Evolutionary conservation across 92 coral and sea anemone species (phyloP).

Genomic region (Parazoanthus swiftii): DNA sequence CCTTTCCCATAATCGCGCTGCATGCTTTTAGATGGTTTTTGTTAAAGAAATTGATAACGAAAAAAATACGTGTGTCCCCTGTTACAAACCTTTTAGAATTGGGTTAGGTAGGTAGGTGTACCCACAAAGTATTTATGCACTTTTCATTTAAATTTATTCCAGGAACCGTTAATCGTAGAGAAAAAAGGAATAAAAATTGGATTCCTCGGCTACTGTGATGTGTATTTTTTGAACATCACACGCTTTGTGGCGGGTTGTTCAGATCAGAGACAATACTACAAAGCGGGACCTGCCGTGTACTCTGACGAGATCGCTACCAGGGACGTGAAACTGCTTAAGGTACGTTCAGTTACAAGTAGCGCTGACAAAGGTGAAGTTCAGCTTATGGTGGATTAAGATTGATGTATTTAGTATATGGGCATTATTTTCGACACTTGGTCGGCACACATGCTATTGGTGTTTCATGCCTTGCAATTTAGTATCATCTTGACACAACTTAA

Average conservation of each 20-base stretch:
- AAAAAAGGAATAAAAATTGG: constrained; percentile 70
- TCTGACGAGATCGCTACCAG: constrained; percentile 29
- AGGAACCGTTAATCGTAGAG: constrained; percentile 70
- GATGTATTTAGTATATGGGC: no score
- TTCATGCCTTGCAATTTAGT: no score
- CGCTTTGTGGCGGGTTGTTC: constrained; percentile 5
- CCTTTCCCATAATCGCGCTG: no score
- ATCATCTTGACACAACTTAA: no score
- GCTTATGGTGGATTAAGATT: no score
- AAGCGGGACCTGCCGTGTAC: constrained; percentile 53
- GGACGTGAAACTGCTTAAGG: constrained; percentile 48
- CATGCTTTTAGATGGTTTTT: no score
- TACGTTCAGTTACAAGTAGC: not conserved
- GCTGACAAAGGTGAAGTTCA: not conserved
- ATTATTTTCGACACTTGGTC: no score
- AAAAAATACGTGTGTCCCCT: no score
- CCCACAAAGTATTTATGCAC: not conserved
- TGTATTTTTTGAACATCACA: not conserved
- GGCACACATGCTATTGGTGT: no score
- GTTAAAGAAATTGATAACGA: no score
- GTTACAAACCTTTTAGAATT: no score
- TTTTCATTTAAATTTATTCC: not conserved
- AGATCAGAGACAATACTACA: constrained; percentile 39
- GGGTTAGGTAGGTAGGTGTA: no score
- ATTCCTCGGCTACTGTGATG: constrained; percentile 74